Percentiles rank a stretch among this genome's conserved stretches.
Evolutionary conservation across 2,888 invertebrate genomes (phyloP).

Genomic region (Pollenia amentaria): DNA sequence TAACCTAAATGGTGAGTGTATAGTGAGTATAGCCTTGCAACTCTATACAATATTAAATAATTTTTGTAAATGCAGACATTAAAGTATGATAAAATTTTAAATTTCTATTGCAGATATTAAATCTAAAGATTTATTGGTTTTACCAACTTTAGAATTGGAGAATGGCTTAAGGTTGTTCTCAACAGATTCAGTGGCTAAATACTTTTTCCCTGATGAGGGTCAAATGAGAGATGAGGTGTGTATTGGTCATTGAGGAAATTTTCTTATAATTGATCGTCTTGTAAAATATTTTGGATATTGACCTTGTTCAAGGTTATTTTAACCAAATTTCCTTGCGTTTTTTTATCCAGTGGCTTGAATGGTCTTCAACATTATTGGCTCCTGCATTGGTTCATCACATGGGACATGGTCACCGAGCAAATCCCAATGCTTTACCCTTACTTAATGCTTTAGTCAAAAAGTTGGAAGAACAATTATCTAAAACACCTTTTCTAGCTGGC

Average conservation of each 20-base stretch:
- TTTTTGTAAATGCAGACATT: neutral
- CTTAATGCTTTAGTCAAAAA: constrained; percentile 86
- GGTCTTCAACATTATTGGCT: constrained; percentile 87
- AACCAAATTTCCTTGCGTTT: constrained; percentile 38
- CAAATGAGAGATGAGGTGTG: constrained; percentile 83
- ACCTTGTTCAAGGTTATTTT: constrained; percentile 65
- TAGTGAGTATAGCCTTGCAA: neutral
- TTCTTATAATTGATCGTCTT: neutral
- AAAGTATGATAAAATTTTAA: constrained; percentile 76
- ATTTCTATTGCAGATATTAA: constrained; percentile 83
- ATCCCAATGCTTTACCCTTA: constrained; percentile 86
- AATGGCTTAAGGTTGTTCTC: constrained; percentile 89
- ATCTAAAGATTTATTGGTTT: constrained; percentile 86
- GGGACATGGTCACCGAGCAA: constrained; percentile 85
- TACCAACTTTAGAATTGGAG: constrained; percentile 89
- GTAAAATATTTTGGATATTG: neutral
- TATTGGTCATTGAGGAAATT: constrained; percentile 14
- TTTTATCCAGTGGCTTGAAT: constrained; percentile 87
- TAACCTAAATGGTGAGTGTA: constrained; percentile 87
- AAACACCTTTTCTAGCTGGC: constrained; percentile 87
- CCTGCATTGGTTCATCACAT: constrained; percentile 86
- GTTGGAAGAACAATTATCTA: constrained; percentile 86
- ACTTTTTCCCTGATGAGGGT: constrained; percentile 86
- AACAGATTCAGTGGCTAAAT: constrained; percentile 89
- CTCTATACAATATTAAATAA: neutral